phyloP scores from a whole-genome alignment of 2,797 vertebrate species.

The Propithecus perrieri region DNA sequence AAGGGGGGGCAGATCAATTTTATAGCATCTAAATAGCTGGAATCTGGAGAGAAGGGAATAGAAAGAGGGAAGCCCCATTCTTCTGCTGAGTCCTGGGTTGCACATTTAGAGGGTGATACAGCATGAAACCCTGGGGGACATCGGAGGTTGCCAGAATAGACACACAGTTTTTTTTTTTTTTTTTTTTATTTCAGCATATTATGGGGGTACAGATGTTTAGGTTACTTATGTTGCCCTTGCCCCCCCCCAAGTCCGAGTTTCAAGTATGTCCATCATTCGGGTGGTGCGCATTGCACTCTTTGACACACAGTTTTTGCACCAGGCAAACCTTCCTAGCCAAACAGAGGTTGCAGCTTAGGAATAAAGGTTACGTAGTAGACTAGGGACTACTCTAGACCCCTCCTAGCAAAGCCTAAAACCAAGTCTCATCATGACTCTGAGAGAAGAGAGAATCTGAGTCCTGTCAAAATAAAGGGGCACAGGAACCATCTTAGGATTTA shows the following conservation, averaged over 20 bases:
- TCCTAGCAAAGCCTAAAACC: background rate
- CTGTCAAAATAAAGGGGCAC: background rate
- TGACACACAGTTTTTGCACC: no score
- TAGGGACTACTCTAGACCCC: background rate
- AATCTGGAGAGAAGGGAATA: background rate
- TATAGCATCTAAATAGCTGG: background rate
- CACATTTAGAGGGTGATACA: background rate
- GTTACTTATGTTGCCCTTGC: no score
- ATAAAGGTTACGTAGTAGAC: background rate
- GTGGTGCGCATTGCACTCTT: no score
- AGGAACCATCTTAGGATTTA: background rate
- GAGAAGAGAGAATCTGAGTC: background rate
- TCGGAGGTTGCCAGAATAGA: background rate
- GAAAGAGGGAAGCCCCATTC: fast-evolving
- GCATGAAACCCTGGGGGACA: background rate
- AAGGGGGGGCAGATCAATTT: background rate
- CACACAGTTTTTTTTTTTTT: no score
- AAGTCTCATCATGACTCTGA: background rate
- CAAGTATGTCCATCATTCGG: no score
- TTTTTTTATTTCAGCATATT: no score
- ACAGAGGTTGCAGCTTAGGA: background rate
- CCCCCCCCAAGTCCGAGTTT: no score
- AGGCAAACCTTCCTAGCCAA: background rate
- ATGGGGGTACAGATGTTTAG: no score
- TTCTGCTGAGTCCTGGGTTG: background rate